phyloP scores from a whole-genome alignment of 2,888 invertebrate genomes.

The Galerucella nymphaeae region DNA sequence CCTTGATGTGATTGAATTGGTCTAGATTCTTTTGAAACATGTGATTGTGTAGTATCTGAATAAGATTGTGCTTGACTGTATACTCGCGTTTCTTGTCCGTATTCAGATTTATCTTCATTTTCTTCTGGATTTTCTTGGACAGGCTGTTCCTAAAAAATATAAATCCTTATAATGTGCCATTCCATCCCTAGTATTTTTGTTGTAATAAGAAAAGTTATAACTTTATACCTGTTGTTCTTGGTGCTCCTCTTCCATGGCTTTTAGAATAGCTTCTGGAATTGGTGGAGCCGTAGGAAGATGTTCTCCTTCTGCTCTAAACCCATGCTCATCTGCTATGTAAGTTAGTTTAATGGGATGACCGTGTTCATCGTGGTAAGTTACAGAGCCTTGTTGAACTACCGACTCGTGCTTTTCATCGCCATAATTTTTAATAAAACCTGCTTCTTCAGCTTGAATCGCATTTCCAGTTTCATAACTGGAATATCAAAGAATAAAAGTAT shows the following conservation, averaged over 20 bases:
- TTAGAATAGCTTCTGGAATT: constrained; percentile 78
- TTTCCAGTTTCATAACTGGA: constrained; percentile 78
- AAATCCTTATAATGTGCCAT: background rate
- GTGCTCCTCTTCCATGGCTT: constrained; percentile 68
- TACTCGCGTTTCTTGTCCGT: constrained; percentile 8
- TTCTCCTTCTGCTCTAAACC: constrained; percentile 72
- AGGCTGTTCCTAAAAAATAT: background rate
- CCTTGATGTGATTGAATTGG: background rate
- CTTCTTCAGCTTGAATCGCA: constrained; percentile 77
- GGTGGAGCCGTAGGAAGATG: constrained; percentile 87
- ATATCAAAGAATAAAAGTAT: background rate
- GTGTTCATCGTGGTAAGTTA: constrained; percentile 79
- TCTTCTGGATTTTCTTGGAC: background rate
- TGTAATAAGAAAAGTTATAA: background rate
- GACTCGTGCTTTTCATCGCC: constrained; percentile 74
- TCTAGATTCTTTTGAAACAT: background rate
- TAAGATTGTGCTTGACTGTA: constrained; percentile 22
- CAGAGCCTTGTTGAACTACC: constrained; percentile 76
- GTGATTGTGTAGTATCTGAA: constrained; percentile 10
- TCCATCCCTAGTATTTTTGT: too few relatives aligned
- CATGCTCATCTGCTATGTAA: constrained; percentile 80
- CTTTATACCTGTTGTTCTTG: constrained; percentile 21
- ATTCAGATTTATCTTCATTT: constrained; percentile 9
- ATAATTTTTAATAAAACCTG: constrained; percentile 77
- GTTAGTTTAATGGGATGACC: constrained; percentile 73